These are phyloP conservation scores for Phylloscopus trochiloides DNA, from an alignment of 2,113 vertebrate species.

Conservation along the genomic window DNA sequence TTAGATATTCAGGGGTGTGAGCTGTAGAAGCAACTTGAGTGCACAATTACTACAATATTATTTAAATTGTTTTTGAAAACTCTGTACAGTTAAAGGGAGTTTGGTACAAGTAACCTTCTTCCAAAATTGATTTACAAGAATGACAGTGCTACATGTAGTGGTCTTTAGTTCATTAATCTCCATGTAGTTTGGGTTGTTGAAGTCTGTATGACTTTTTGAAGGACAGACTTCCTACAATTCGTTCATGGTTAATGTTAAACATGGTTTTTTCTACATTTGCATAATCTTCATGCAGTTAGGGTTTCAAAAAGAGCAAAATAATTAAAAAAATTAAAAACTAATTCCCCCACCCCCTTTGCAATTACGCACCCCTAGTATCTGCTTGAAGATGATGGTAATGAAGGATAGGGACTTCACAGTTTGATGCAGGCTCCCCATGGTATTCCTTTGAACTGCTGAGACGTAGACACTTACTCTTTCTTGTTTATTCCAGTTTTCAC, in stretches of 20 bases:
- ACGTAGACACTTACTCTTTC: not conserved
- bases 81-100: not conserved
- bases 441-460: constrained; percentile 73
- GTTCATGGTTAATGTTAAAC: not conserved
- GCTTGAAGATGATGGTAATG: constrained; percentile 44
- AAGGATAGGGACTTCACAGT: constrained; percentile 4
- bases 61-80: not conserved
- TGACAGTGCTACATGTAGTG: not conserved
- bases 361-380: not conserved
- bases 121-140: not conserved
- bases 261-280: not conserved
- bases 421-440: constrained; percentile 55
- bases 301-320: constrained; percentile 2
- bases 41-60: not conserved
- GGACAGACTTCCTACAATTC: not conserved
- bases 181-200: not conserved
- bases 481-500: constrained; percentile 65
- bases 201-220: not conserved
- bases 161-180: not conserved
- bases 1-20: not conserved
- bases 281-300: not conserved
- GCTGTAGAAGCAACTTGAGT: not conserved
- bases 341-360: not conserved
- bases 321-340: not conserved
- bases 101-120: not conserved